Percentiles rank a stretch among this genome's conserved stretches.
These are phyloP conservation scores for Patiria pectinifera DNA, from an alignment of 53 echinoderm and acorn worm species.

Conservation along the genomic window DNA sequence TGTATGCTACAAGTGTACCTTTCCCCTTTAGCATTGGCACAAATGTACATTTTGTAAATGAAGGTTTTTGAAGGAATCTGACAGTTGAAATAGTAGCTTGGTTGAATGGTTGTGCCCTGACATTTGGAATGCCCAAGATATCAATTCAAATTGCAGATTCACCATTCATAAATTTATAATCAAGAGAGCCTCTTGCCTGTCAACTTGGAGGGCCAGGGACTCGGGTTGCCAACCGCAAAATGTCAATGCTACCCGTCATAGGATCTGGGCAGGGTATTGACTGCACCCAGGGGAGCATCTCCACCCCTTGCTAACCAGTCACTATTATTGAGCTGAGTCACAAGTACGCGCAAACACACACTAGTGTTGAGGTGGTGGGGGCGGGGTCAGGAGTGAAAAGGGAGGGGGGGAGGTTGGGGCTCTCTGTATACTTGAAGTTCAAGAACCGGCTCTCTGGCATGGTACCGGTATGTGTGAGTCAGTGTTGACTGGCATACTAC, in stretches of 20 bases:
- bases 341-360: neutral
- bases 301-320: conserved; percentile 28
- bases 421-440: neutral
- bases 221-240: neutral
- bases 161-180: conserved; percentile 4
- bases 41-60: no score
- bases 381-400: neutral
- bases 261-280: conserved; percentile 43
- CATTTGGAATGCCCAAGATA: no score
- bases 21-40: no score
- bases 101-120: no score
- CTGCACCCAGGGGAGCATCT: conserved; percentile 30
- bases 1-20: no score
- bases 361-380: no score
- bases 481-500: neutral
- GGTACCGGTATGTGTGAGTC: neutral
- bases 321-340: conserved; percentile 20
- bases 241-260: neutral
- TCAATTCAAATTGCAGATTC: neutral
- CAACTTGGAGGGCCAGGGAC: neutral
- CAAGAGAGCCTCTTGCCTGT: neutral
- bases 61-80: no score
- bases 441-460: neutral
- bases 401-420: neutral
- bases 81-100: no score